Evolutionary conservation across 2,797 vertebrate genomes (phyloP), one percentile per base, ranked within the genome.

Genomic region (Pygocentrus nattereri): DNA sequence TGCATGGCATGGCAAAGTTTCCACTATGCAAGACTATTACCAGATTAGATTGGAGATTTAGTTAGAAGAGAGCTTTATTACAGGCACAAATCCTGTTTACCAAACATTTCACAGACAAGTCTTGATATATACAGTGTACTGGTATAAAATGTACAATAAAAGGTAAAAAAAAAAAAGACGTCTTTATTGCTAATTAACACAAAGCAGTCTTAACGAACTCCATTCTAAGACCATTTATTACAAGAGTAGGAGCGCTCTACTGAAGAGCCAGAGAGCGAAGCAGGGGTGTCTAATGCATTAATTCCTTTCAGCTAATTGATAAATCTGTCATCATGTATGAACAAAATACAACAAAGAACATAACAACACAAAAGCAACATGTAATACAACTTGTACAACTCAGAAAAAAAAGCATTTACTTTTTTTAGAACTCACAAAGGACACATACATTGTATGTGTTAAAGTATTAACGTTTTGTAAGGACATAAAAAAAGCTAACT

Each of bases 361-460:
- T 34, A 69, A 79, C 41, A 91, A 89, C 61, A 89, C 79, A 90
- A 89, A 85, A 72, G 79, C 83, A 83, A 91, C 88, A 93, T 86
- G 85, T 91, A 90, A 94, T 88, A 95, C 91, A 94, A 95, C 93
- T 92, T 94, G 90, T 94, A 95, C 94, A 95, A 93, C 95, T 95
- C 90, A 93, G 90, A 94, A 47, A 87, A 62, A 67, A 67, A 41
- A 11, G 34, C 87, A 93, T 21, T n/a, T 47, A 47, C 65, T 18
- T 34, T 64, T 70, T 90, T 93, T 91, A 90, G 90, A 93, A 96
- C 91, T 95, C 92, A 92, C 91, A 95, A 93, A 95, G 91, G 88
- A 93, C 97, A 98, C 97, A 97, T 96, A 97, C 97, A 96, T 96
- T 96, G 97, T 97, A 97, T 96, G 97, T 96, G 96, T 95, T 95